phyloP scores from a whole-genome alignment of 2,888 invertebrate species.

The Pristionchus mayeri region DNA sequence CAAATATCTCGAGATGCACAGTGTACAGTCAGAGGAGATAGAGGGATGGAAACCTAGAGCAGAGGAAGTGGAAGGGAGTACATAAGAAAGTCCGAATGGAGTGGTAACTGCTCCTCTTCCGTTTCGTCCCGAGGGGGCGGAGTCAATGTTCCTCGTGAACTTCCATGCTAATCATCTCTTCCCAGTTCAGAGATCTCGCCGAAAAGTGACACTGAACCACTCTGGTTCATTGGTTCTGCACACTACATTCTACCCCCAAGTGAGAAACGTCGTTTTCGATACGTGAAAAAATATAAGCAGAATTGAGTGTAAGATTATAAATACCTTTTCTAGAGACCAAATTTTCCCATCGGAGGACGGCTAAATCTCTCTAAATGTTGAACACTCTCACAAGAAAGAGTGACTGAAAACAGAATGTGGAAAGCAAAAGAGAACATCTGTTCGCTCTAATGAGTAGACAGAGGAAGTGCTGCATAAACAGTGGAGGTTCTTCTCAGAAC shows the following conservation, averaged over 20 bases:
- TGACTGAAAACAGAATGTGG: not conserved
- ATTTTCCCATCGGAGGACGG: too few relatives aligned
- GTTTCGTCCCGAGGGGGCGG: not conserved
- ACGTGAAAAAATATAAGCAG: too few relatives aligned
- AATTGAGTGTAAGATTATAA: too few relatives aligned
- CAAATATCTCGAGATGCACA: not conserved
- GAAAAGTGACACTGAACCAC: not conserved
- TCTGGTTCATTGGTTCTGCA: not conserved
- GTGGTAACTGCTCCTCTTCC: not conserved
- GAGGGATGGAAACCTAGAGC: not conserved
- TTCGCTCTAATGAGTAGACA: conserved; percentile 13
- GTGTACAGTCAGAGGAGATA: not conserved
- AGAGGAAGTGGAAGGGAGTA: not conserved
- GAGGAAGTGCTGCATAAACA: conserved; percentile 9
- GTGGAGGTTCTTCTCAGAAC: not conserved
- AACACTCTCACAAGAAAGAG: too few relatives aligned
- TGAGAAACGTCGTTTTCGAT: not conserved
- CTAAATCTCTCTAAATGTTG: too few relatives aligned
- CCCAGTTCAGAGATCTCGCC: not conserved
- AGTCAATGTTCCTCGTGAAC: not conserved
- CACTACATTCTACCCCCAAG: conserved; percentile 6
- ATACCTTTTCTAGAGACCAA: too few relatives aligned
- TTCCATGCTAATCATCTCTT: not conserved
- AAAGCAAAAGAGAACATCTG: not conserved
- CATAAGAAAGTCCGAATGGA: not conserved